These are phyloP conservation scores for Gasterosteus aculeatus DNA, from an alignment of 2,113 vertebrate species.

Conservation along the genomic window DNA sequence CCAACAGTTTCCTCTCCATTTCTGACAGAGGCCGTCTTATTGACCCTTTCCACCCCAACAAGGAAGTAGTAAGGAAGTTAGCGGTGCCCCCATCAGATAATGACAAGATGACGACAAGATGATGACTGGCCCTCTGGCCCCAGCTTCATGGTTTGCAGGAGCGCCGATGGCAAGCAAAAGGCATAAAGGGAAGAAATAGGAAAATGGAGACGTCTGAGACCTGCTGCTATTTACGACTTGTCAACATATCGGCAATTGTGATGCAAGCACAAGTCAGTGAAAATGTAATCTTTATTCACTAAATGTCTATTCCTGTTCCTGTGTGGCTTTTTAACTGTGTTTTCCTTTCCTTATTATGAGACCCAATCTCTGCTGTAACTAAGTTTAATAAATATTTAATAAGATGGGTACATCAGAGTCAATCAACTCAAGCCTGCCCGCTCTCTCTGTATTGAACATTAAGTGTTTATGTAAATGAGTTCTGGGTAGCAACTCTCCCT, in stretches of 20 bases:
- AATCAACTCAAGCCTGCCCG: conserved; percentile 52
- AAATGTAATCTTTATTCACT: conserved; percentile 28
- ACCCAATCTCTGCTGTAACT: conserved; percentile 52
- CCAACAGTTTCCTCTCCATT: conserved; percentile 47
- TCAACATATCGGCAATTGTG: conserved; percentile 52
- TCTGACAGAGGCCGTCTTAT: conserved; percentile 48
- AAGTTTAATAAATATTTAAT: conserved; percentile 75
- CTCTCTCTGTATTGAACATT: conserved; percentile 55
- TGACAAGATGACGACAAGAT: conserved; percentile 71
- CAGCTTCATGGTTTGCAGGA: conserved; percentile 58
- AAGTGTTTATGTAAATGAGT: conserved; percentile 72
- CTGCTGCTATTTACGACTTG: conserved; percentile 42
- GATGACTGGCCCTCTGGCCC: conserved; percentile 67
- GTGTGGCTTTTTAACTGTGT: conserved; percentile 39
- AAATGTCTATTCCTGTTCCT: conserved; percentile 14
- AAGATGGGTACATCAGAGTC: conserved; percentile 58
- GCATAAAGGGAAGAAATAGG: conserved; percentile 28
- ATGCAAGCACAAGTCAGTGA: conserved; percentile 41
- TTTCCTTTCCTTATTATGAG: conserved; percentile 24
- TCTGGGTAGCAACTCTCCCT: conserved; percentile 36
- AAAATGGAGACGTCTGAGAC: conserved; percentile 44
- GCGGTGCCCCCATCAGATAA: conserved; percentile 66
- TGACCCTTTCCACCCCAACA: conserved; percentile 57
- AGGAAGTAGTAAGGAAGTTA: conserved; percentile 60
- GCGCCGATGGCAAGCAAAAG: conserved; percentile 48